phyloP scores from a whole-genome alignment of 1,140 invertebrate species.

The Drosophila malerkotliana region DNA sequence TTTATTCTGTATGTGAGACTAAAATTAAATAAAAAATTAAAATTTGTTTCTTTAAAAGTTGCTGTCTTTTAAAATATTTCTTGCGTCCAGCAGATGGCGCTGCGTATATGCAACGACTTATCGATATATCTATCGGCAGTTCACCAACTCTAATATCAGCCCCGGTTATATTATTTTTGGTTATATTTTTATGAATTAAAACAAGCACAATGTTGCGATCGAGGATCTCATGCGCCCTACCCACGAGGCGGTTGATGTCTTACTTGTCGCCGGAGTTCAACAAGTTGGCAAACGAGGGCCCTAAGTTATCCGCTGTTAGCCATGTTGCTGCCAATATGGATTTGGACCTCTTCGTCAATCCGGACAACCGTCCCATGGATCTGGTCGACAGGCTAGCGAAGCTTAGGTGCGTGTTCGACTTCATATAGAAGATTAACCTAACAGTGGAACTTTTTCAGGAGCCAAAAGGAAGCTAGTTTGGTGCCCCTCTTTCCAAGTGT shows the following conservation, averaged over 20 bases:
- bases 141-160: neutral
- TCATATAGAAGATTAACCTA: neutral
- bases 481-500: slow-evolving; percentile 56
- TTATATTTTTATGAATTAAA: slow-evolving; percentile 47
- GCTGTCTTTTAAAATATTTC: neutral
- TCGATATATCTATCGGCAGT: neutral
- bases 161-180: slow-evolving; percentile 21
- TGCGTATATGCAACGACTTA: neutral
- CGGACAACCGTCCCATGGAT: slow-evolving; percentile 57
- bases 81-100: neutral
- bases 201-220: slow-evolving; percentile 46
- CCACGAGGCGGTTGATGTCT: slow-evolving; percentile 47
- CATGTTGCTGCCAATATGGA: slow-evolving; percentile 35
- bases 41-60: too few relatives aligned
- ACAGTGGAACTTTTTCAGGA: slow-evolving; percentile 24
- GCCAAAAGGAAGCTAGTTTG: slow-evolving; percentile 52
- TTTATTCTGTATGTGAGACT: too few relatives aligned
- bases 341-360: slow-evolving; percentile 58
- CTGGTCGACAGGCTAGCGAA: slow-evolving; percentile 53
- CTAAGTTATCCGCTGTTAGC: slow-evolving; percentile 3
- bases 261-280: slow-evolving; percentile 66
- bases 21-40: too few relatives aligned
- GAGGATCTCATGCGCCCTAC: slow-evolving; percentile 20
- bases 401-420: slow-evolving; percentile 34
- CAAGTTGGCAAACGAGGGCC: slow-evolving; percentile 45